These are phyloP conservation scores for Lates calcarifer DNA, from an alignment of 2,113 vertebrate genomes.

Conservation along the genomic window DNA sequence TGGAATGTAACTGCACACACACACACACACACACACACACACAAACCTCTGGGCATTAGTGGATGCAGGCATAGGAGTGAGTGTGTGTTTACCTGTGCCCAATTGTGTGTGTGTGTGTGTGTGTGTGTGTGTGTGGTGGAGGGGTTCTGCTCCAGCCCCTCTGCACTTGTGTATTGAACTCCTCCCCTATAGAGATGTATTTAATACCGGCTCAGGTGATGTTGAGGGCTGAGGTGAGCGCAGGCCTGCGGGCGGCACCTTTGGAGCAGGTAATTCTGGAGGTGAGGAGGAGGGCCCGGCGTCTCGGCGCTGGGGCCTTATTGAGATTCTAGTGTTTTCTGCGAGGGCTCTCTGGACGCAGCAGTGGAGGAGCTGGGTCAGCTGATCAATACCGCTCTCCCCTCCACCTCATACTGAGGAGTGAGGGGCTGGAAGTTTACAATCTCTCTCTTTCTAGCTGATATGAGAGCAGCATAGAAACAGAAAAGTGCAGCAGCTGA, in stretches of 20 bases:
- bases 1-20: constrained; percentile 34
- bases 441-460: constrained; percentile 32
- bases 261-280: constrained; percentile 42
- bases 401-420: constrained; percentile 35
- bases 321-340: constrained; percentile 73
- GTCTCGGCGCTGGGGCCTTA: constrained; percentile 35
- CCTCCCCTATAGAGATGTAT: constrained; percentile 30
- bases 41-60: constrained; percentile 10
- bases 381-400: constrained; percentile 64
- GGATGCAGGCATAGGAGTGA: constrained; percentile 23
- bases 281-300: constrained; percentile 5
- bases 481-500: constrained; percentile 18
- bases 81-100: constrained; percentile 51
- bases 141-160: constrained; percentile 14
- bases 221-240: constrained; percentile 19
- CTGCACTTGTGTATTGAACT: constrained; percentile 30
- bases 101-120: constrained; percentile 16
- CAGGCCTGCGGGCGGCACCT: constrained; percentile 44
- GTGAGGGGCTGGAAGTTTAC: constrained; percentile 17
- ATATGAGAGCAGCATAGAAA: constrained; percentile 38
- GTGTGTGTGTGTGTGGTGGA: constrained; percentile 1
- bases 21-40: constrained; percentile 5
- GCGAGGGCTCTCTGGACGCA: constrained; percentile 30
- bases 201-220: constrained; percentile 53
- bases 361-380: constrained; percentile 59